These are phyloP conservation scores for Hirundo rustica DNA, from an alignment of 2,797 vertebrate species.

Conservation along the genomic window DNA sequence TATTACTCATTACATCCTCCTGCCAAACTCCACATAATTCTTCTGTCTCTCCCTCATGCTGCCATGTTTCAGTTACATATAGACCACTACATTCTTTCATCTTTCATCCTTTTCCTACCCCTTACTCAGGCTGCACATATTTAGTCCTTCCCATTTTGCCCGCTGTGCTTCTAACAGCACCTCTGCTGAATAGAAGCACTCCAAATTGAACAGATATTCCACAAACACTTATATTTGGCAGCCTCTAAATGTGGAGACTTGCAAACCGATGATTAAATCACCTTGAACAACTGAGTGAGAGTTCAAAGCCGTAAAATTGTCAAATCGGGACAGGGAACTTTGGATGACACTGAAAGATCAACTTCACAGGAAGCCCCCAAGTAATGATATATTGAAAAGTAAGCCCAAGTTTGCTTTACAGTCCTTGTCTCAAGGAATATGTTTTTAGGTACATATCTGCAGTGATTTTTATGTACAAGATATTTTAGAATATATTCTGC, in stretches of 20 bases:
- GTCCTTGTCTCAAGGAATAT: background rate
- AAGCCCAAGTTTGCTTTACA: background rate
- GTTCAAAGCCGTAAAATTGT: slow-evolving; percentile 62
- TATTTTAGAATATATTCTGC: background rate
- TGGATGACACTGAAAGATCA: slow-evolving; percentile 57
- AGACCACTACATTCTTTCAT: background rate
- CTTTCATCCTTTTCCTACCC: background rate
- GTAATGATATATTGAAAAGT: background rate
- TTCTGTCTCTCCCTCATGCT: slow-evolving; percentile 30
- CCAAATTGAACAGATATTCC: background rate
- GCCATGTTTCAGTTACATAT: background rate
- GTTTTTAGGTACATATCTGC: background rate
- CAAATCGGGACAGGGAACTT: slow-evolving; percentile 38
- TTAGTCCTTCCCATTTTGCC: background rate
- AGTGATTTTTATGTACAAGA: background rate
- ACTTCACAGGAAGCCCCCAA: slow-evolving; percentile 33
- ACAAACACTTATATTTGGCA: background rate
- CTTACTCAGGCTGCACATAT: background rate
- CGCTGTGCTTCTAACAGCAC: background rate
- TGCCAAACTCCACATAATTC: slow-evolving; percentile 51
- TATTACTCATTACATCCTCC: slow-evolving; percentile 68
- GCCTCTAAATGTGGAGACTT: background rate
- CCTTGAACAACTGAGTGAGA: slow-evolving; percentile 42
- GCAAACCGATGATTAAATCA: slow-evolving; percentile 51
- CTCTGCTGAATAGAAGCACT: background rate